Percentiles rank a stretch among this genome's conserved stretches.
These are phyloP conservation scores for Tolmerus cingulatus DNA, from an alignment of 2,888 invertebrate genomes.

Conservation along the genomic window DNA sequence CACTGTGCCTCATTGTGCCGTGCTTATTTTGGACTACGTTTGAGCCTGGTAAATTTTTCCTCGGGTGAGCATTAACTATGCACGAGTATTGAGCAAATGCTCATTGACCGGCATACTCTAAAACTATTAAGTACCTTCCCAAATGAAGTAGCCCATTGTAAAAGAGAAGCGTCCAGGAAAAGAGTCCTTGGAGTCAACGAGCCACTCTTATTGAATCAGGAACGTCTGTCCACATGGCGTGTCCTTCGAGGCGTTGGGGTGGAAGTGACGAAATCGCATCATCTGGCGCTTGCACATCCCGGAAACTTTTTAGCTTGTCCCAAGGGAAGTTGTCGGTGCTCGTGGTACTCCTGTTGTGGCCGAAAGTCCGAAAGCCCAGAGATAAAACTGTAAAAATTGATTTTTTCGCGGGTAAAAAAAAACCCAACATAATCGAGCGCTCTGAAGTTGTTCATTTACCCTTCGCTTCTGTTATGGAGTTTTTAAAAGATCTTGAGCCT, in stretches of 20 bases:
- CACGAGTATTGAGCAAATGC: no score
- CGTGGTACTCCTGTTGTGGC: neutral
- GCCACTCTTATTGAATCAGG: neutral
- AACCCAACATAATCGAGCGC: neutral
- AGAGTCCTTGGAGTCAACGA: neutral
- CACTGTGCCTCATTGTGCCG: no score
- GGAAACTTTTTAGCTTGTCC: neutral
- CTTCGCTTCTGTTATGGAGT: neutral
- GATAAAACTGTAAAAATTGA: neutral
- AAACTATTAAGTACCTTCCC: neutral
- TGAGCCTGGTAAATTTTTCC: no score
- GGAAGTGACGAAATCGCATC: neutral
- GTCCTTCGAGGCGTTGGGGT: neutral
- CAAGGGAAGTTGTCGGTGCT: neutral
- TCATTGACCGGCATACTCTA: neutral
- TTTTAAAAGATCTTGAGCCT: neutral
- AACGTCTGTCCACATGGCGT: neutral
- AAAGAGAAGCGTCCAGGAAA: neutral
- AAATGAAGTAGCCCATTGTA: neutral
- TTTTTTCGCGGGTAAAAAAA: neutral
- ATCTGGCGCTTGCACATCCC: neutral
- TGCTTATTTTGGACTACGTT: no score
- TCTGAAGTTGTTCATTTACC: neutral
- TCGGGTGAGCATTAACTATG: no score
- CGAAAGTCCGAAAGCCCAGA: neutral